Conservation (phyloP, 2,888 invertebrate species). For the Diarsia rubi region DNA sequence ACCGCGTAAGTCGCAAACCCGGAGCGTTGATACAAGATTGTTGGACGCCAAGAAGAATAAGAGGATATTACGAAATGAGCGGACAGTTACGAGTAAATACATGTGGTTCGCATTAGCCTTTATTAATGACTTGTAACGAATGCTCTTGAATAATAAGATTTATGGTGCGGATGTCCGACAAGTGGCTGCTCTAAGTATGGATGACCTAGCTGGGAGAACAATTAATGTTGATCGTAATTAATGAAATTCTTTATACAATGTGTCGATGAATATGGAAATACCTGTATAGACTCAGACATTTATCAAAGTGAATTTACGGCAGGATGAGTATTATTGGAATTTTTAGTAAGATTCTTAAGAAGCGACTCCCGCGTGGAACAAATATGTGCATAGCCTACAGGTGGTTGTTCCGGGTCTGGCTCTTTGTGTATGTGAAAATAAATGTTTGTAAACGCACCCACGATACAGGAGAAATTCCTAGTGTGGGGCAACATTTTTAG, state of each 20-base stretch:
- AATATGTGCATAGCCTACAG: neutral
- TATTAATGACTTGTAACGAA: constrained; percentile 64
- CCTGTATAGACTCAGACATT: neutral
- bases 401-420: neutral
- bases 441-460: neutral
- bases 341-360: neutral
- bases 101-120: constrained; percentile 60
- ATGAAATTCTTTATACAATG: constrained; percentile 19
- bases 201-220: constrained; percentile 12
- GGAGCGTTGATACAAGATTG: neutral
- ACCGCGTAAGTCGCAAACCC: constrained; percentile 49
- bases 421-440: neutral
- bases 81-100: constrained; percentile 56
- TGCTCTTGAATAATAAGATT: constrained; percentile 54
- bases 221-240: constrained; percentile 22
- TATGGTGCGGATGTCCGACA: constrained; percentile 47
- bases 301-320: neutral
- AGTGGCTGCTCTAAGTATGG: constrained; percentile 11
- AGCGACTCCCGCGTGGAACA: neutral
- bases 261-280: neutral
- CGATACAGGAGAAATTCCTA: neutral
- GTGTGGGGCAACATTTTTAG: neutral
- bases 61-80: constrained; percentile 34
- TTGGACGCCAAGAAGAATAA: constrained; percentile 12
- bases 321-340: too few relatives aligned